phyloP scores from a whole-genome alignment of 2,888 invertebrate species.

The Taenaris catops region DNA sequence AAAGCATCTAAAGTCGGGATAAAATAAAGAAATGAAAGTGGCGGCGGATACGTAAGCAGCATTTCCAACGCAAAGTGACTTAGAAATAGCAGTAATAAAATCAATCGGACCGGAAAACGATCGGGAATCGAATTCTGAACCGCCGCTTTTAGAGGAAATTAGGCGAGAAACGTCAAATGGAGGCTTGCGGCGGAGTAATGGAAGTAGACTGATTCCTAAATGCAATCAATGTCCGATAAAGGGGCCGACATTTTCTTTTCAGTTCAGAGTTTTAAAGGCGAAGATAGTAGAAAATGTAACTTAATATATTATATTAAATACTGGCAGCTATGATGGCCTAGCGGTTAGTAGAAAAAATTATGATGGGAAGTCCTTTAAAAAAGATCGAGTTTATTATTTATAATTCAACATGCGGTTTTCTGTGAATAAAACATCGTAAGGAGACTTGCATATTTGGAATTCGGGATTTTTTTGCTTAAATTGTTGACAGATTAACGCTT shows the following conservation, averaged over 20 bases:
- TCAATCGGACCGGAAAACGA: constrained; percentile 28
- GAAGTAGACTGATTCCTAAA: constrained; percentile 18
- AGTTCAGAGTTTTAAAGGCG: constrained; percentile 1
- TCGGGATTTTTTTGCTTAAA: neutral
- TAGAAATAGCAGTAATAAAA: constrained; percentile 26
- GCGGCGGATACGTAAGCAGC: constrained; percentile 5
- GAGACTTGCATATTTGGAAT: too few relatives aligned
- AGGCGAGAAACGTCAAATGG: constrained; percentile 20
- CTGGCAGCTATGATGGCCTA: too few relatives aligned
- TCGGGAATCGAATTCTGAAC: constrained; percentile 27
- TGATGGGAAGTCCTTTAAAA: too few relatives aligned
- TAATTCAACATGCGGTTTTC: too few relatives aligned
- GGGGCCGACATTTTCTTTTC: constrained; percentile 13
- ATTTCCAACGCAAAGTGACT: constrained; percentile 13
- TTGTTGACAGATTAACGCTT: too few relatives aligned
- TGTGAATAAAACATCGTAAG: too few relatives aligned
- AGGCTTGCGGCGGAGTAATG: constrained; percentile 17
- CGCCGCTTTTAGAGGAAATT: constrained; percentile 26
- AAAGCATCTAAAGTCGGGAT: constrained; percentile 3
- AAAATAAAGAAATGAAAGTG: constrained; percentile 8
- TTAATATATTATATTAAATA: too few relatives aligned
- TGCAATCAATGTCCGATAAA: constrained; percentile 16
- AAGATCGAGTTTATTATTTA: too few relatives aligned
- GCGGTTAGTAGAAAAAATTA: too few relatives aligned
- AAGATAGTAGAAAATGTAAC: too few relatives aligned